Conservation (phyloP, 2,888 invertebrate species). For the Megastigmus dorsalis region DNA sequence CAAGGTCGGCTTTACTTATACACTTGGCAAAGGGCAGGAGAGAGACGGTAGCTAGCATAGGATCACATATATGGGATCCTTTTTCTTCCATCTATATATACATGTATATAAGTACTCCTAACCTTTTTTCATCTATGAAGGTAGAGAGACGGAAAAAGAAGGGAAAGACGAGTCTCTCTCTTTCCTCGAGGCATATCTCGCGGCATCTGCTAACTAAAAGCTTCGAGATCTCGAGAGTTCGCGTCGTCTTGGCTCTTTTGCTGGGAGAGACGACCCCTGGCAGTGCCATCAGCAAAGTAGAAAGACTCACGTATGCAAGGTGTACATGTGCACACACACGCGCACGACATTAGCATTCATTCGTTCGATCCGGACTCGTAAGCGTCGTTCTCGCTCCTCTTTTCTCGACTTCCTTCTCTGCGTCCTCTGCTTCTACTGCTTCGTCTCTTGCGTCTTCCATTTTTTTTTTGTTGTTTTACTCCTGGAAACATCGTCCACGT, state of each 20-base stretch:
- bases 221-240: conserved; percentile 62
- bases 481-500: conserved; percentile 8
- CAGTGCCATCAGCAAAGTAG: conserved; percentile 1
- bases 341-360: conserved; percentile 66
- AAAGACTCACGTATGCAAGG: background rate
- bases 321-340: background rate
- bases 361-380: conserved; percentile 23
- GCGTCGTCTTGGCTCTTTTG: conserved; percentile 4
- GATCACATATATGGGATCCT: conserved; percentile 32
- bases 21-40: background rate
- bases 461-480: background rate
- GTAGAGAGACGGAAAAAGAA: background rate
- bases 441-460: conserved; percentile 27
- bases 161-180: background rate
- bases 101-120: background rate
- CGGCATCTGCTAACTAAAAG: conserved; percentile 72
- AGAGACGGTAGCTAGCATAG: conserved; percentile 30
- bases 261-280: conserved; percentile 48
- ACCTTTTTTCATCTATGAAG: conserved; percentile 8
- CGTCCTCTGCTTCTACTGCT: conserved; percentile 53
- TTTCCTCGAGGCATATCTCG: conserved; percentile 61
- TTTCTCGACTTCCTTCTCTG: conserved; percentile 42
- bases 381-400: conserved; percentile 25
- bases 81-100: conserved; percentile 17
- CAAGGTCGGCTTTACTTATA: conserved; percentile 36